phyloP scores from a whole-genome alignment of 2,888 invertebrate species.

The Emmelina monodactyla region DNA sequence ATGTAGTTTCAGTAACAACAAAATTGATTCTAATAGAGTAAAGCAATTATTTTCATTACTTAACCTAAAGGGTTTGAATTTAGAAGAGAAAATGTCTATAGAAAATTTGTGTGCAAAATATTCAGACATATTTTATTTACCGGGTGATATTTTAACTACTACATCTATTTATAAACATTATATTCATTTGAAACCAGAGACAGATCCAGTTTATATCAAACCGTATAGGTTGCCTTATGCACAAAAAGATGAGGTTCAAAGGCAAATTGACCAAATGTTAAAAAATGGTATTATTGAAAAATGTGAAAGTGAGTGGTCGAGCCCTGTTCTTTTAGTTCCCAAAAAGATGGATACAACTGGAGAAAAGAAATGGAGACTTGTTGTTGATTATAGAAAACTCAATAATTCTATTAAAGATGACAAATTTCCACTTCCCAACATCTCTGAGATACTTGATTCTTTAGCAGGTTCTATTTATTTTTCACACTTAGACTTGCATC shows the following conservation, averaged over 20 bases:
- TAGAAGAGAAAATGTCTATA: constrained; percentile 7
- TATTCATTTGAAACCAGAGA: constrained; percentile 9
- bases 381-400: constrained; percentile 7
- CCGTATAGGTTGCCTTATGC: constrained; percentile 8
- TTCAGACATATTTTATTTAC: constrained; percentile 10
- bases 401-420: constrained; percentile 6
- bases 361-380: constrained; percentile 10
- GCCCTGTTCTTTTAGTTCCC: constrained; percentile 8
- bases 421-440: constrained; percentile 8
- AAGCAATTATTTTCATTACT: constrained; percentile 7
- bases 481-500: too few species aligned
- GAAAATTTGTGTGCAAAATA: constrained; percentile 9
- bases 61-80: constrained; percentile 8
- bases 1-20: constrained; percentile 7
- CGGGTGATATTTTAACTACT: constrained; percentile 6
- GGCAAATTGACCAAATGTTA: constrained; percentile 9
- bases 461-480: too few species aligned
- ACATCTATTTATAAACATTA: constrained; percentile 8
- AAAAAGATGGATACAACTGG: constrained; percentile 2
- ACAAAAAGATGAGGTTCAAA: constrained; percentile 8
- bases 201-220: constrained; percentile 8
- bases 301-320: constrained; percentile 6
- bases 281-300: constrained; percentile 7
- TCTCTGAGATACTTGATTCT: too few species aligned
- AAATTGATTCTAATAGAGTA: constrained; percentile 4